Base-by-base conservation (phyloP, 2,888 invertebrate species). In the Labia minor region DNA sequence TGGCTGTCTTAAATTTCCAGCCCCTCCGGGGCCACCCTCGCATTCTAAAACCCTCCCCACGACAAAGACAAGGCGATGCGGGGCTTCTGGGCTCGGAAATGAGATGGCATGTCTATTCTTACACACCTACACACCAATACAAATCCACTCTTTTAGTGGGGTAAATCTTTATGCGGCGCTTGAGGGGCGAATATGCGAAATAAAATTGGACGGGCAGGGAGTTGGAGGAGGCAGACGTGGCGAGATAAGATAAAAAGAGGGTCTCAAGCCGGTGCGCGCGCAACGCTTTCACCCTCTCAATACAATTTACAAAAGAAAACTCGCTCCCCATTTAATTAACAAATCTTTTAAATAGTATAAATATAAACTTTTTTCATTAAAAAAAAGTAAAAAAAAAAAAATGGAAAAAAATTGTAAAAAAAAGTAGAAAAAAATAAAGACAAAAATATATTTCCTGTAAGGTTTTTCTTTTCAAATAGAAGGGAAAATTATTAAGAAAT, bases 61-160 rank as follows among this genome's bases (percentile, higher is more conserved):
- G 49, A 49, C 49, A 49, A 49, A 49, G 49, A 49, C 49, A 49
- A 49, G 49, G 49, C 49, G 49, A 49, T 49, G 16, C 49, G 49
- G 49, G 49, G 49, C 49, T 49, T 16, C 49, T 49, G 49, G 49
- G 49, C 49, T 11, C 14, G 49, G 49, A 49, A 49, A 49, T 49
- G 49, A 49, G 49, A 49, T 49, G 49, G 49, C 49, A 49, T 49
- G 49, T 49, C 49, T 49, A 49, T 49, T 49, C 49, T 49, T 49
- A 26, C 49, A 49, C 49, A 49, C 49, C 14, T 16, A 49, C 49
- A 49, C 49, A 49, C 49, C 14, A 11, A 49, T 16, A 49, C 49
- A 49, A 2, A 49, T 26, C 26, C 26, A 26, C 26, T 26, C 26
- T 26, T 26, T 26, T 26, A 49, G 49, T 11, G 49, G 49, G 49